phyloP scores from a whole-genome alignment of 2,797 vertebrate species.

The Melanotaenia pygmaea region DNA sequence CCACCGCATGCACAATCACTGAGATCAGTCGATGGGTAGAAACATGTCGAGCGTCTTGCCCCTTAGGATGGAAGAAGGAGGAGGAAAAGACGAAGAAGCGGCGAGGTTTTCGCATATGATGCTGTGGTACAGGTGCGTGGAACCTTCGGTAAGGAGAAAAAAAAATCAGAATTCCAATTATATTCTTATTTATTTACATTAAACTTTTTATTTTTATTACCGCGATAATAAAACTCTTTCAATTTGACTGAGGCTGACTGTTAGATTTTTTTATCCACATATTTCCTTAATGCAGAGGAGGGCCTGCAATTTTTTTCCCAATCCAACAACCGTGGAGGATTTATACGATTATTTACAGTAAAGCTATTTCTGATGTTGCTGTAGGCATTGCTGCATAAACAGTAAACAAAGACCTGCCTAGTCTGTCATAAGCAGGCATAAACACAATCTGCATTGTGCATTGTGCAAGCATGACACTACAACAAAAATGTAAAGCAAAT shows the following conservation, averaged over 20 bases:
- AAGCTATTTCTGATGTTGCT: slow-evolving; percentile 8
- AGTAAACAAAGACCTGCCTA: background rate
- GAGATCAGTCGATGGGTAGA: slow-evolving; percentile 4
- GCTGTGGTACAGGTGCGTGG: slow-evolving; percentile 45
- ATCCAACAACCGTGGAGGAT: slow-evolving; percentile 2
- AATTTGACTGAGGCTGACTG: background rate
- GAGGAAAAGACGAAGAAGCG: slow-evolving; percentile 7
- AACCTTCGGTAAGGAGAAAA: slow-evolving; percentile 27
- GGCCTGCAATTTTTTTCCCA: slow-evolving; percentile 29
- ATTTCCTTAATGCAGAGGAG: slow-evolving; percentile 6
- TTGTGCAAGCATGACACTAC: background rate
- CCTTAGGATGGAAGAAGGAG: slow-evolving; percentile 7
- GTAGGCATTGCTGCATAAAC: slow-evolving; percentile 1
- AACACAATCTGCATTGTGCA: too few relatives aligned
- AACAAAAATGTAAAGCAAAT: background rate
- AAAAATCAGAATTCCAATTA: rapidly evolving
- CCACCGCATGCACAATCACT: slow-evolving; percentile 2
- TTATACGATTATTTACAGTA: slow-evolving; percentile 16
- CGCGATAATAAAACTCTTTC: background rate
- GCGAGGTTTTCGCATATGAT: slow-evolving; percentile 25
- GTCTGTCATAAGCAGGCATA: slow-evolving; percentile 4
- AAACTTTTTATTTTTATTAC: background rate
- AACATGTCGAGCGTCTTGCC: background rate
- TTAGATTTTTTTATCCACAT: background rate
- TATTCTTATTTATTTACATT: background rate